Conservation (phyloP, 2,888 invertebrate genomes). For the Mesorhabditis sp. region DNA sequence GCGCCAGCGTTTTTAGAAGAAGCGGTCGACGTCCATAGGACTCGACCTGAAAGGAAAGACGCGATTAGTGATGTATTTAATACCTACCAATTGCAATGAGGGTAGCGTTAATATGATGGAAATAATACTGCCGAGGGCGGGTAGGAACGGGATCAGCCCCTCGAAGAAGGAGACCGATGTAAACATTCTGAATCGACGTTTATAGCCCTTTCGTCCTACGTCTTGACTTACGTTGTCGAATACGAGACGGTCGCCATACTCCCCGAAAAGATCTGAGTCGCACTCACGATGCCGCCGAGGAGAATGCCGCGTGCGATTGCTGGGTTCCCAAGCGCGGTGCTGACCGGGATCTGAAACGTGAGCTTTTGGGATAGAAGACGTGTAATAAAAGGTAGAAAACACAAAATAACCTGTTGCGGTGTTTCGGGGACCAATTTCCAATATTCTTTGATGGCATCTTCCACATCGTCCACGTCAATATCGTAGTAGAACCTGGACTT, state of each 20-base stretch:
- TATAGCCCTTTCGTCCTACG: neutral
- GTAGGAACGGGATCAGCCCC: constrained; percentile 42
- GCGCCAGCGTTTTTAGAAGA: constrained; percentile 40
- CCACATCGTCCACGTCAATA: constrained; percentile 35
- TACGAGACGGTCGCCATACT: constrained; percentile 51
- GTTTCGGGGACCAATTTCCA: constrained; percentile 42
- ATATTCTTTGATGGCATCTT: constrained; percentile 41
- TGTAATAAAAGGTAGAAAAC: neutral
- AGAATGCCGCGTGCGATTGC: constrained; percentile 33
- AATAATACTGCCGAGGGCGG: constrained; percentile 43
- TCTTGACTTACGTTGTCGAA: constrained; percentile 35
- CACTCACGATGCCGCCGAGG: constrained; percentile 47
- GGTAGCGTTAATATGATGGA: constrained; percentile 49
- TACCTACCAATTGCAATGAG: constrained; percentile 39
- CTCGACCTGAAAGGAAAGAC: constrained; percentile 31
- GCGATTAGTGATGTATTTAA: neutral
- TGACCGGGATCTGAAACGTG: constrained; percentile 29
- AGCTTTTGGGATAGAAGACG: neutral
- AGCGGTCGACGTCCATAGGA: constrained; percentile 44
- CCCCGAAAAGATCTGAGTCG: constrained; percentile 46
- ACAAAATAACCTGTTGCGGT: constrained; percentile 14
- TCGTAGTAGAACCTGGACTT: constrained; percentile 42
- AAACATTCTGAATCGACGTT: constrained; percentile 43
- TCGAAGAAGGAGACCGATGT: constrained; percentile 43
- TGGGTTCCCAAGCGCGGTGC: constrained; percentile 23